phyloP scores from a whole-genome alignment of 2,113 vertebrate species.

The Chaenogobius annularis region DNA sequence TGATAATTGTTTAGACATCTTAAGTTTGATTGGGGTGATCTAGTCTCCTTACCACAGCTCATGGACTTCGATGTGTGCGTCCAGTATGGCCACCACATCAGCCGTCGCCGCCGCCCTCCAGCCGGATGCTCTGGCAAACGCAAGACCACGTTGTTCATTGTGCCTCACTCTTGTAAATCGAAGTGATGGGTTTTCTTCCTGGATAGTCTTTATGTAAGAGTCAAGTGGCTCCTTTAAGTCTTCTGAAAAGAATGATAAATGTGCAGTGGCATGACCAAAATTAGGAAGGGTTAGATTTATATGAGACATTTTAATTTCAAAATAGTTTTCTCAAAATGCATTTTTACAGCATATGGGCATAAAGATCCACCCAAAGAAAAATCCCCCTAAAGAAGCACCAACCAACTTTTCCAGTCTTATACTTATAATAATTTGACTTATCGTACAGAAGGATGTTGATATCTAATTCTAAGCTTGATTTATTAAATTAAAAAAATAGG shows the following conservation, averaged over 20 bases:
- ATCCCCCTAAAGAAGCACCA: no score
- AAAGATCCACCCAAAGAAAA: no score
- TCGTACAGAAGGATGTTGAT: no score
- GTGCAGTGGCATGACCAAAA: not conserved
- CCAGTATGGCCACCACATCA: conserved; percentile 79
- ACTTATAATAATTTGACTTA: no score
- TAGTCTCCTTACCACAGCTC: conserved; percentile 59
- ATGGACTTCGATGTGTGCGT: conserved; percentile 81
- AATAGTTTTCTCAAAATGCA: no score
- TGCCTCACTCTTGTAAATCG: conserved; percentile 60
- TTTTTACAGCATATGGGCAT: no score
- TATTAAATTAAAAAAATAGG: no score
- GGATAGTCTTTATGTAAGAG: conserved; percentile 36
- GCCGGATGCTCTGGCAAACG: conserved; percentile 68
- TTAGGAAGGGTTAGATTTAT: no score
- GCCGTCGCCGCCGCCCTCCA: conserved; percentile 71
- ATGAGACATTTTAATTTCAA: no score
- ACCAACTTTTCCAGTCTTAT: no score
- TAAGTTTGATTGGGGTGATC: not conserved
- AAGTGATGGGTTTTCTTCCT: conserved; percentile 52
- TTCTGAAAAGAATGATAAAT: conserved; percentile 40
- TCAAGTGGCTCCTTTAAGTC: conserved; percentile 62
- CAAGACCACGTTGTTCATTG: conserved; percentile 65
- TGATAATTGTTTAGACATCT: no score
- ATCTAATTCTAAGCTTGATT: no score